Base-by-base conservation (phyloP, 2,888 invertebrate genomes). In the Tricholauxania praeusta region DNA sequence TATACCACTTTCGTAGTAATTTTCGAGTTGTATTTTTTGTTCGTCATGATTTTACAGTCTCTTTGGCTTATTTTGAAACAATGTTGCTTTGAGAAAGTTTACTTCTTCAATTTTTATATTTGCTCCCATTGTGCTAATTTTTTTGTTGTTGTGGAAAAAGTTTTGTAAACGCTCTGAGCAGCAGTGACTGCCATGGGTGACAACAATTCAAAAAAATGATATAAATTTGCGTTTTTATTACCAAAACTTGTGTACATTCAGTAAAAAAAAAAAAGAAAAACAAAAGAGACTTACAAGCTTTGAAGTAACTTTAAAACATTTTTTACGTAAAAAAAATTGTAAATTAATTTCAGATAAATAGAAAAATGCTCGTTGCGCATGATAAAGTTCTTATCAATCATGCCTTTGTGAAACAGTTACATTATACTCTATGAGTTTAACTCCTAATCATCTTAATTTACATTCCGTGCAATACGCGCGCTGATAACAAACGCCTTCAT, bases 191-290 rank as follows among this genome's bases (percentile, higher is more conserved):
- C 6, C 39, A 10, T 1, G 7, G 39, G 39, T 10, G 28, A 3
- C 10, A 15, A 57, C 28, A 57, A 57, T 2, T 28, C 28, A 15
- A 14, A 57, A 57, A 57, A 57, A 28, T 57, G 57, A 57, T 28
- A 57, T 19, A 57, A 57, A 57, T 57, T 57, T 57, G 28, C 57
- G 28, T 57, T 57, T 57, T 57, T 57, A 57, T 28, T 57, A 28
- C 57, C 57, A 57, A 57, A 28, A 57, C 17, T 28, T 28, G 28
- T 57, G 57, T 28, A 14, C 39, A 10, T 39, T 39, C 10, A 39
- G 10, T 1, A 8, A 10, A 7, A 10, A 4, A 39, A 39, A 32
- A 5, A 57, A 57, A 57, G 22, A 22, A 28, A 22, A 28, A 28
- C 28, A 57, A 28, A 22, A 8, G 22, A 39, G 39, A 39, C 39